These are phyloP conservation scores for Phortica magna DNA, from an alignment of 2,888 invertebrate genomes.

Conservation along the genomic window DNA sequence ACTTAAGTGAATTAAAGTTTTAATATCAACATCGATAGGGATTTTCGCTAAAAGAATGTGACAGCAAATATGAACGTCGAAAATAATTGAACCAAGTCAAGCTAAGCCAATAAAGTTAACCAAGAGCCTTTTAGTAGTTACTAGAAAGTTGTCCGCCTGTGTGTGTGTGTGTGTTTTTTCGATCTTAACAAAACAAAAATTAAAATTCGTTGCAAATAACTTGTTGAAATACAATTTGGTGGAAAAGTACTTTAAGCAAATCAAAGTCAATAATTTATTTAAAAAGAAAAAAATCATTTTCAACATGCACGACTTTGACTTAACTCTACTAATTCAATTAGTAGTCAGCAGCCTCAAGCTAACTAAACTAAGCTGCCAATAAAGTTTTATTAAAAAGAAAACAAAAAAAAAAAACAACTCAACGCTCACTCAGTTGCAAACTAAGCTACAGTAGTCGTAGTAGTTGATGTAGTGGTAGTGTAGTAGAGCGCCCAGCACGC, in stretches of 20 bases:
- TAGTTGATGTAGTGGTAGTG: too few relatives aligned
- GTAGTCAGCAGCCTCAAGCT: neutral
- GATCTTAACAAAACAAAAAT: neutral
- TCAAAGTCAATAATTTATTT: neutral
- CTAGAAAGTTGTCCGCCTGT: conserved; percentile 44
- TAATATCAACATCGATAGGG: conserved; percentile 54
- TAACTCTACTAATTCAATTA: neutral
- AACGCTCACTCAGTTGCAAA: conserved; percentile 12
- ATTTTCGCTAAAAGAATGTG: neutral
- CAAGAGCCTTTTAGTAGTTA: conserved; percentile 32
- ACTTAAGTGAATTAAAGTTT: conserved; percentile 66
- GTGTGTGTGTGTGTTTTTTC: neutral
- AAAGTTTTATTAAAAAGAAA: conserved; percentile 22
- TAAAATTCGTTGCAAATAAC: neutral
- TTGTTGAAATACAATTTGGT: neutral
- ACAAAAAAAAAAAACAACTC: neutral
- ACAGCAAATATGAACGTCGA: neutral
- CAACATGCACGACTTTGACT: neutral
- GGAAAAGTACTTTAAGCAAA: neutral
- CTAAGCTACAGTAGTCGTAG: too few relatives aligned
- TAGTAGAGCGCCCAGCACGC: conserved; percentile 32
- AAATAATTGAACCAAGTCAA: neutral
- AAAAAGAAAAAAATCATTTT: neutral
- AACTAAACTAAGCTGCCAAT: conserved; percentile 18
- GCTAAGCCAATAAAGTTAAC: neutral